These are phyloP conservation scores for Drosophila meridiana DNA, from an alignment of 2,888 invertebrate genomes.

Conservation along the genomic window DNA sequence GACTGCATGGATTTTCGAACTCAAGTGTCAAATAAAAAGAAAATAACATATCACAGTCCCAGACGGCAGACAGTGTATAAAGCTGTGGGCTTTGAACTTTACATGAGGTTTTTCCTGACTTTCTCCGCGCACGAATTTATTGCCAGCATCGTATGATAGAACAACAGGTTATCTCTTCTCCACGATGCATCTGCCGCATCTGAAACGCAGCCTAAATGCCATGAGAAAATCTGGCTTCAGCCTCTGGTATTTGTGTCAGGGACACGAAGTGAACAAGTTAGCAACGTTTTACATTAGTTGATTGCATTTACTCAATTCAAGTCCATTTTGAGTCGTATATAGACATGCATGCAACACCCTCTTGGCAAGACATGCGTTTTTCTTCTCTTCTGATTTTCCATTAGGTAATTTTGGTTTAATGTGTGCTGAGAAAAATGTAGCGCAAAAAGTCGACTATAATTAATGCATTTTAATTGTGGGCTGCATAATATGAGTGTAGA, in stretches of 20 bases:
- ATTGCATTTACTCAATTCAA: slow-evolving; percentile 51
- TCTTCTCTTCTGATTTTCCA: slow-evolving; percentile 35
- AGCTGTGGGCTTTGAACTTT: slow-evolving; percentile 58
- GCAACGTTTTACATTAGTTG: slow-evolving; percentile 43
- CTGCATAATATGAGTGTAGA: slow-evolving; percentile 14
- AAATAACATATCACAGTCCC: slow-evolving; percentile 21
- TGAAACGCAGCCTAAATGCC: slow-evolving; percentile 34
- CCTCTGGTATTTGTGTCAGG: slow-evolving; percentile 72
- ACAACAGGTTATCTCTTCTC: slow-evolving; percentile 37
- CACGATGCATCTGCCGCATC: slow-evolving; percentile 25
- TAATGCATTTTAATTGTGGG: slow-evolving; percentile 75
- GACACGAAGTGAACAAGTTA: slow-evolving; percentile 42
- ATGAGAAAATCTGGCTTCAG: slow-evolving; percentile 56
- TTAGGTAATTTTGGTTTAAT: slow-evolving; percentile 63
- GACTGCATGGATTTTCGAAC: slow-evolving; percentile 55
- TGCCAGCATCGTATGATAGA: slow-evolving; percentile 29
- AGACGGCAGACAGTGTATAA: slow-evolving; percentile 11
- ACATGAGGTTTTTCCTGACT: slow-evolving; percentile 44
- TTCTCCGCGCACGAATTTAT: slow-evolving; percentile 42
- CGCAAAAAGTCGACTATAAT: slow-evolving; percentile 71
- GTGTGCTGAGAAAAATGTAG: slow-evolving; percentile 59
- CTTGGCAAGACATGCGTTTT: slow-evolving; percentile 34
- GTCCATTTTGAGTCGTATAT: neutral
- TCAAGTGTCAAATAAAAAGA: slow-evolving; percentile 40
- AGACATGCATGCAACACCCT: neutral